Evolutionary conservation across 2,113 vertebrate genomes (phyloP).

Genomic region (Rhinichthys klamathensis): DNA sequence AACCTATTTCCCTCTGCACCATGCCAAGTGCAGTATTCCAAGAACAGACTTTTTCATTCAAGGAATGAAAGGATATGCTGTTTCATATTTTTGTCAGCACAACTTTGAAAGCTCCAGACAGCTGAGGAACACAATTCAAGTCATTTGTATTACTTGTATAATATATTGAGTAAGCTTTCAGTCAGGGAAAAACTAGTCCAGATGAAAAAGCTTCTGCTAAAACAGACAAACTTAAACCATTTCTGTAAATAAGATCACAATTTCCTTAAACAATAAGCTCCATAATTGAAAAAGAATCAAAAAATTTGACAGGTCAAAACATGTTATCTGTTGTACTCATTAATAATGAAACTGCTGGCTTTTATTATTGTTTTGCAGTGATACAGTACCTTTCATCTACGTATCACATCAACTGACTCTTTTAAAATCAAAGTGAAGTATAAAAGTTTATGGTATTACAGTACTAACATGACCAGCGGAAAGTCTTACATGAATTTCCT

Average conservation of each 20-base stretch:
- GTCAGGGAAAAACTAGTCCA: background rate
- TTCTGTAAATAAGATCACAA: background rate
- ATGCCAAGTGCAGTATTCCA: slow-evolving; percentile 42
- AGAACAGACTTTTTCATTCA: slow-evolving; percentile 22
- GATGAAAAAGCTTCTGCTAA: background rate
- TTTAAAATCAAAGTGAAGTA: background rate
- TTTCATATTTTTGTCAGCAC: slow-evolving; percentile 30
- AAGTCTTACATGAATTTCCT: background rate
- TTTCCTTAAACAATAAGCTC: background rate
- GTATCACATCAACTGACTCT: background rate
- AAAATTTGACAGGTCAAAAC: background rate
- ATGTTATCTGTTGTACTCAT: background rate
- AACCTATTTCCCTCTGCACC: slow-evolving; percentile 26
- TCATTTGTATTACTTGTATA: background rate
- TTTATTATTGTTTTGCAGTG: background rate
- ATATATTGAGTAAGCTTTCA: background rate
- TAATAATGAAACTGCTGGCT: background rate
- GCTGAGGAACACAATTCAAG: slow-evolving; percentile 34
- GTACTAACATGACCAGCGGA: slow-evolving; percentile 1
- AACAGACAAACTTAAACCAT: background rate
- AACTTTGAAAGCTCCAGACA: slow-evolving; percentile 42
- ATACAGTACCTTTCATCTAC: background rate
- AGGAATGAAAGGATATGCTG: slow-evolving; percentile 18
- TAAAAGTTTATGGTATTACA: background rate
- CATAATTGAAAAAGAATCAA: too few species aligned